Evolutionary conservation across 2,888 invertebrate species (phyloP).

Genomic region (Noctua janthe): DNA sequence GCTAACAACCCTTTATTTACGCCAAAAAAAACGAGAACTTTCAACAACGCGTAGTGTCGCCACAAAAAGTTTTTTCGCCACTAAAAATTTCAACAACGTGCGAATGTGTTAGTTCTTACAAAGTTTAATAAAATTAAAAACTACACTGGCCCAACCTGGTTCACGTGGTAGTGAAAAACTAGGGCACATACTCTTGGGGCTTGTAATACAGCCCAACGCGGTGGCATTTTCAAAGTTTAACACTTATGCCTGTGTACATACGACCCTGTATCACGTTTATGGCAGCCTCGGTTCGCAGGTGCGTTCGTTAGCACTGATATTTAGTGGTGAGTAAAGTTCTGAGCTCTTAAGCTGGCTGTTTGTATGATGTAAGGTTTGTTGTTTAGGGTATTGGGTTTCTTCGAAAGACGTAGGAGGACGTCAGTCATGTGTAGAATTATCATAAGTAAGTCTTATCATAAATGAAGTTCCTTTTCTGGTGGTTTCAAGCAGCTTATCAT

Average conservation of each 20-base stretch:
- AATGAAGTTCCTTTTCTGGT: neutral
- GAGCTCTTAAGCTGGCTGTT: constrained; percentile 58
- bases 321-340: constrained; percentile 60
- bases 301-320: constrained; percentile 62
- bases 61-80: constrained; percentile 36
- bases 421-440: neutral
- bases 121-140: constrained; percentile 70
- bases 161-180: constrained; percentile 63
- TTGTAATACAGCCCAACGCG: constrained; percentile 61
- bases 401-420: neutral
- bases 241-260: constrained; percentile 68
- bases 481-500: neutral
- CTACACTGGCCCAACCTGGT: constrained; percentile 47
- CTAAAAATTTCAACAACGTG: constrained; percentile 59
- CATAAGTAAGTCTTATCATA: neutral
- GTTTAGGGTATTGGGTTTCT: neutral
- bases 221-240: constrained; percentile 69
- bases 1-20: neutral
- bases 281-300: constrained; percentile 61
- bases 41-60: neutral
- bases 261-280: constrained; percentile 58
- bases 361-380: constrained; percentile 42
- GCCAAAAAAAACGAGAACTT: neutral
- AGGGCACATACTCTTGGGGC: constrained; percentile 64
- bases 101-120: constrained; percentile 57